Base-by-base conservation (phyloP, 2,113 vertebrate species). In the Trochalopteron elliotii region DNA sequence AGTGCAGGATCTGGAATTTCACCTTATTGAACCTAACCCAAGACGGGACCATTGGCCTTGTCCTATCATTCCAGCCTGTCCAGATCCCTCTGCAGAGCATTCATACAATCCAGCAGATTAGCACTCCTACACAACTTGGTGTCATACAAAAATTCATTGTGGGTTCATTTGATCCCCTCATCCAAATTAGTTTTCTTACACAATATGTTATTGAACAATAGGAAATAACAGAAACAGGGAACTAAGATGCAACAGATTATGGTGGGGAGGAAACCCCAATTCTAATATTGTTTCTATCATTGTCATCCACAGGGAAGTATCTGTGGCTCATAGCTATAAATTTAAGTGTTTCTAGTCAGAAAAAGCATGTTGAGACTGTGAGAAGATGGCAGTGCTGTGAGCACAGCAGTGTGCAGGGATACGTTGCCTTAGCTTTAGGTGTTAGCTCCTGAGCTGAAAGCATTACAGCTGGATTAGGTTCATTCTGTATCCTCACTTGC, bases 221-320 rank as follows among this genome's bases (percentile, higher is more conserved):
- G 37, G 15, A 80, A 77, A 56, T 3, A 83, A 42, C 10, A 82
- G 22, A 71, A 94, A 61, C 35, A 59, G 2, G 10, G 10, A 70
- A 44, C 27, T 35, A 28, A 68, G 17, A 15, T 24, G 14, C 9
- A 63, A 52, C 11, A 16, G 3, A 22, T 3, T 7, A 5, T 8
- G 7, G 2, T 6, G 17, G 9, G 27, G 31, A 5, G 25, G 10
- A 12, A 44, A 31, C 7, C 5, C 6, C 7, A 3, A 4, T 61
- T 82, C 21, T 83, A 72, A 53, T 83, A 30, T 23, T 68, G 12
- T 63, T 23, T 52, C 12, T 72, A 10, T 79, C 7, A 22, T 50
- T 86, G 15, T 50, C 7, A 80, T 80, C 45, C 39, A 24, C 33
- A 22, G 18, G 28, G 28, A 65, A 83, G 11, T 13, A 37, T 33